These are phyloP conservation scores for Schlechtendalia chinensis DNA, from an alignment of 1,140 invertebrate genomes.

Conservation along the genomic window DNA sequence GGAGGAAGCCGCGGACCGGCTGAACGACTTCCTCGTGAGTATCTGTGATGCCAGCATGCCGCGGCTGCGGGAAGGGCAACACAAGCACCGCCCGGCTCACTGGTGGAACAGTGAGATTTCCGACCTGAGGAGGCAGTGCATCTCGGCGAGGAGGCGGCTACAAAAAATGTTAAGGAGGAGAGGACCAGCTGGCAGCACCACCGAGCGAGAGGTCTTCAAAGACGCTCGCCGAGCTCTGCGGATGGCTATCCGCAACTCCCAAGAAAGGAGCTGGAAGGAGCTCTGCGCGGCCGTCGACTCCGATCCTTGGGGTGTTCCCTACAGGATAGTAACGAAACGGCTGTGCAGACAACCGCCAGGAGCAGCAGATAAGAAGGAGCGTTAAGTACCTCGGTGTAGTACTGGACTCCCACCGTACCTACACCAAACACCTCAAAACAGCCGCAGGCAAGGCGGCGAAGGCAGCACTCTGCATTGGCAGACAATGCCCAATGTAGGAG, in stretches of 20 bases:
- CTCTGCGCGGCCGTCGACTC: not conserved
- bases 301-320: slow-evolving; percentile 23
- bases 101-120: not conserved
- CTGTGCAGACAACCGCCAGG: not conserved
- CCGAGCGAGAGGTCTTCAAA: not conserved
- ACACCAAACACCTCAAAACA: too few relatives aligned
- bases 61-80: too few relatives aligned
- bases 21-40: not conserved
- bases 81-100: not conserved
- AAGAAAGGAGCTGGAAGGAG: slow-evolving; percentile 7
- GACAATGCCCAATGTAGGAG: too few relatives aligned
- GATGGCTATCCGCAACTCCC: not conserved
- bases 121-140: not conserved
- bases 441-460: too few relatives aligned
- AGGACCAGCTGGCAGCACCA: not conserved
- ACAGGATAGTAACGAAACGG: not conserved
- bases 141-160: not conserved
- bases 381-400: not conserved
- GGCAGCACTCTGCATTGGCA: too few relatives aligned
- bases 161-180: not conserved
- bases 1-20: not conserved
- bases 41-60: not conserved
- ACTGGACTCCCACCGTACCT: too few relatives aligned
- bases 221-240: not conserved
- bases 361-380: not conserved